Evolutionary conservation across 2,797 vertebrate genomes (phyloP).

Genomic region (Chaetophractus vellerosus): DNA sequence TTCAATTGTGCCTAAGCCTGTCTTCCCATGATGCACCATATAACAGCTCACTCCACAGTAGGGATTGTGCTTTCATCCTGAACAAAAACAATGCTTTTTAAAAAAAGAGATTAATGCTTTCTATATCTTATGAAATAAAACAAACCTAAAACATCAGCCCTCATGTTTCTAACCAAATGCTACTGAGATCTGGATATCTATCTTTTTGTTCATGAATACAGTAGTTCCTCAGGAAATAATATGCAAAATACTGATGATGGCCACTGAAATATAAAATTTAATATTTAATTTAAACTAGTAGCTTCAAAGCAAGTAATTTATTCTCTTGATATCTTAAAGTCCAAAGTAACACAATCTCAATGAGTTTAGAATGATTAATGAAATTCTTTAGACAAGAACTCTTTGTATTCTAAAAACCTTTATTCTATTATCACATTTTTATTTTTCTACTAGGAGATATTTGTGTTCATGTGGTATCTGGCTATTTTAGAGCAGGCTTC

Average conservation of each 20-base stretch:
- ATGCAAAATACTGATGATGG: neutral
- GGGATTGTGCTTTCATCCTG: no score
- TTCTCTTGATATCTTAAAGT: conserved; percentile 57
- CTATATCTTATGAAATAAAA: neutral
- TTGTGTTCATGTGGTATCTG: neutral
- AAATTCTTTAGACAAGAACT: neutral
- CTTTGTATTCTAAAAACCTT: neutral
- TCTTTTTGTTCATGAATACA: neutral
- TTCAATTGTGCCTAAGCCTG: no score
- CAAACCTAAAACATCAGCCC: neutral
- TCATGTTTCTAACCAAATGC: neutral
- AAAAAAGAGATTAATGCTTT: neutral
- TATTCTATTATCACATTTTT: neutral
- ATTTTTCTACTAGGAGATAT: neutral
- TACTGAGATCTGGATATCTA: neutral
- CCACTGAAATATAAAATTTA: conserved; percentile 20
- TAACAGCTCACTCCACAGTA: no score
- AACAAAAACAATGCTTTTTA: conserved; percentile 7
- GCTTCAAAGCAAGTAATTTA: conserved; percentile 9
- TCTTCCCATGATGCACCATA: no score
- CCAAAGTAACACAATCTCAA: neutral
- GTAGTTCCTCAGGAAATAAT: neutral
- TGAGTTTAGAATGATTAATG: neutral
- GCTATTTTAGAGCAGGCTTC: neutral
- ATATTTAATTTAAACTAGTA: conserved; percentile 15